A percentile compares a stretch with the other conserved stretches of the same genome.
Conservation (phyloP, 2,797 vertebrate species). For the Rallus crepitans region DNA sequence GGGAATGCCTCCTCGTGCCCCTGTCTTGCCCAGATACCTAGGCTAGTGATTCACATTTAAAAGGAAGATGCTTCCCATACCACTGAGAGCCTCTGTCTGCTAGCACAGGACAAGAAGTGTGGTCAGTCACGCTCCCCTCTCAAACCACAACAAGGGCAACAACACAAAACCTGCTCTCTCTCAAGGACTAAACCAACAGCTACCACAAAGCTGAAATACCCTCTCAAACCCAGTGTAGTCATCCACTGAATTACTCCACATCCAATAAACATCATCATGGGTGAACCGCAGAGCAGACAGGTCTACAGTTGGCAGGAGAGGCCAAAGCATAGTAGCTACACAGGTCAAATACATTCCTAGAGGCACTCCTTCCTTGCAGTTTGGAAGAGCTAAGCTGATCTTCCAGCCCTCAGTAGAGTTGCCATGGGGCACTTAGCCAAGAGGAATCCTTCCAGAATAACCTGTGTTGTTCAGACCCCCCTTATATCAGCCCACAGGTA, state of each 20-base stretch:
- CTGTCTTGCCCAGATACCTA: not conserved
- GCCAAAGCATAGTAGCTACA: slow-evolving; percentile 9
- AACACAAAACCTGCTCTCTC: not conserved
- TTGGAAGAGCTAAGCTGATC: not conserved
- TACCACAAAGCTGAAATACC: not conserved
- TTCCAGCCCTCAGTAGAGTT: not conserved
- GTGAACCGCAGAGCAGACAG: not conserved
- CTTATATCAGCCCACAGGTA: not conserved
- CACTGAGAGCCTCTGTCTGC: slow-evolving; percentile 9
- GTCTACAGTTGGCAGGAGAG: not conserved
- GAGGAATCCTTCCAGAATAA: not conserved
- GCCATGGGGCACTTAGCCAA: not conserved
- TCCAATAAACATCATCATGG: rapidly evolving
- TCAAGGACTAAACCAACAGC: not conserved
- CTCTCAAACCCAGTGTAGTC: not conserved
- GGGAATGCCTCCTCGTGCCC: not conserved
- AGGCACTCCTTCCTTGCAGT: not conserved
- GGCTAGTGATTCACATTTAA: slow-evolving; percentile 62
- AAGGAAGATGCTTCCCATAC: slow-evolving; percentile 49
- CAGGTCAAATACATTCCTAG: not conserved
- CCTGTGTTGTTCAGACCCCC: not conserved
- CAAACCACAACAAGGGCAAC: not conserved
- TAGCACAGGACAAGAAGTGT: not conserved
- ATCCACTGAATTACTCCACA: not conserved
- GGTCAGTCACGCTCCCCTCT: not conserved